A percentile compares a stretch with the other conserved stretches of the same genome.
These are phyloP conservation scores for Hippocampus zosterae DNA, from an alignment of 2,113 vertebrate genomes.

Conservation along the genomic window DNA sequence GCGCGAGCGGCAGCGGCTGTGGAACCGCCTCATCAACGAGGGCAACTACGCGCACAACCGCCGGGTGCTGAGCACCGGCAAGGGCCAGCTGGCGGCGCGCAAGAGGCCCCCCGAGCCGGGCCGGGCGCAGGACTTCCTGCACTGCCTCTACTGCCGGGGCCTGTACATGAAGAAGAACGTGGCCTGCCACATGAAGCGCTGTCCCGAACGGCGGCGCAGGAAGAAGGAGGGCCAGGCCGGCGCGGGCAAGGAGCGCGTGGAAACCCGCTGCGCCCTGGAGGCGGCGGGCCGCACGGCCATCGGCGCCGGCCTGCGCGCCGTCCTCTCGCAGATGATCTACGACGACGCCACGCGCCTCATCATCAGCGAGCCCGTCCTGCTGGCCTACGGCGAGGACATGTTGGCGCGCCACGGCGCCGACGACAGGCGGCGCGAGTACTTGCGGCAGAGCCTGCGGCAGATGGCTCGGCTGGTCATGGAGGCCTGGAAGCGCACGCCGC, in stretches of 20 bases:
- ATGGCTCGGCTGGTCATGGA: constrained; percentile 50
- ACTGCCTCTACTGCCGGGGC: constrained; percentile 50
- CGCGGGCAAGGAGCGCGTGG: neutral
- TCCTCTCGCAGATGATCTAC: constrained; percentile 45
- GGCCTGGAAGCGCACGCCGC: constrained; percentile 36
- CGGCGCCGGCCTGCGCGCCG: constrained; percentile 15
- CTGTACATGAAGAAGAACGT: constrained; percentile 22
- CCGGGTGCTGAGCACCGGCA: constrained; percentile 36
- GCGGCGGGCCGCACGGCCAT: no score
- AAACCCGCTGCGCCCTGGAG: constrained; percentile 20
- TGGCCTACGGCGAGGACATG: constrained; percentile 50
- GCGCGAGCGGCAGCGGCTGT: constrained; percentile 46
- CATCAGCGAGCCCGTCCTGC: constrained; percentile 36
- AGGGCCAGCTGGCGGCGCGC: constrained; percentile 36
- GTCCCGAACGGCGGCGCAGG: constrained; percentile 23
- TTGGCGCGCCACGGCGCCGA: constrained; percentile 2
- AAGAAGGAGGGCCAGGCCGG: neutral
- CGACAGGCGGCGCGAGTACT: constrained; percentile 9
- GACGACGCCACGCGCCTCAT: constrained; percentile 41
- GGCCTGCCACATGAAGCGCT: constrained; percentile 32
- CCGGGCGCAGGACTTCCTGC: constrained; percentile 42
- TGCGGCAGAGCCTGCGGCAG: constrained; percentile 54
- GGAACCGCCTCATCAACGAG: constrained; percentile 45
- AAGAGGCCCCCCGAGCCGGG: constrained; percentile 3
- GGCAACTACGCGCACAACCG: constrained; percentile 62